Evolutionary conservation across 1,140 invertebrate genomes (phyloP).

Genomic region (Zaprionus vittiger): DNA sequence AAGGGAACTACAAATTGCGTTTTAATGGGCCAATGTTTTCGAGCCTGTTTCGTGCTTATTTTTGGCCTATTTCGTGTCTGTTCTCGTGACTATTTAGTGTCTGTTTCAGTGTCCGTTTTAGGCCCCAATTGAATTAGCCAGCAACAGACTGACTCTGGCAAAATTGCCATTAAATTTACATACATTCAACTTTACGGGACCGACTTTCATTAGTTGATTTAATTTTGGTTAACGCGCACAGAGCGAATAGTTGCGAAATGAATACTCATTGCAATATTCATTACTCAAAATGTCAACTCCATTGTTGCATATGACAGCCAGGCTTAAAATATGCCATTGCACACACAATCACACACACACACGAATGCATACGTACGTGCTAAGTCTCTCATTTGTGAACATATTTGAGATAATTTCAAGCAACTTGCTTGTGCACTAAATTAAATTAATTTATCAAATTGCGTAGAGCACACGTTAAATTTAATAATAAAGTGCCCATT

Average conservation of each 20-base stretch:
- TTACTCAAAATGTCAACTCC: constrained; percentile 31
- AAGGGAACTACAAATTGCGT: constrained; percentile 42
- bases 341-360: not conserved
- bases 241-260: constrained; percentile 1
- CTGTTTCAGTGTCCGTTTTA: not conserved
- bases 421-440: constrained; percentile 28
- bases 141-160: constrained; percentile 17
- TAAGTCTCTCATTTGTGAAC: not conserved
- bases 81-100: not conserved
- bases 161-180: constrained; percentile 48
- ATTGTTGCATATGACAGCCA: constrained; percentile 14
- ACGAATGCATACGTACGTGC: not conserved
- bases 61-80: not conserved
- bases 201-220: constrained; percentile 77
- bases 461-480: not conserved
- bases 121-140: constrained; percentile 41
- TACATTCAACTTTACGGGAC: constrained; percentile 40
- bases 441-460: constrained; percentile 39
- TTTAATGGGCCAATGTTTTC: constrained; percentile 59
- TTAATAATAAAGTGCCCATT: constrained; percentile 12
- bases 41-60: not conserved
- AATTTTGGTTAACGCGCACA: constrained; percentile 65
- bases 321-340: constrained; percentile 6
- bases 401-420: constrained; percentile 19
- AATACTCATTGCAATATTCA: constrained; percentile 27